Conservation (phyloP, 2,888 invertebrate species). For the Scaptodrosophila latifasciaeformis region DNA sequence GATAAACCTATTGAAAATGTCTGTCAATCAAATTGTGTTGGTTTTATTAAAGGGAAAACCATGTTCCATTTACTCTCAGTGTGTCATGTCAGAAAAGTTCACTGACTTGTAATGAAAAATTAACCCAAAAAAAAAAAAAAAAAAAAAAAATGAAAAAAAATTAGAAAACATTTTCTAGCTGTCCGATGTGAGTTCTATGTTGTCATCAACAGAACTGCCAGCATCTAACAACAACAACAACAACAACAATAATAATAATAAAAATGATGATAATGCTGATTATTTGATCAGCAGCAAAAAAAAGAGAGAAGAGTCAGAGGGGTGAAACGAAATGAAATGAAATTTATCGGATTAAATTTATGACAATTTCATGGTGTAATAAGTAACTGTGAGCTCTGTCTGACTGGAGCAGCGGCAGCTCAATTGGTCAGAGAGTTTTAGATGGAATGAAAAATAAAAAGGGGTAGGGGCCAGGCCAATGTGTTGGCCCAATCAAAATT, state of each 20-base stretch:
- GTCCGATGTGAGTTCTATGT: too few species aligned
- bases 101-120: slow-evolving; percentile 34
- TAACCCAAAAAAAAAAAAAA: slow-evolving; percentile 20
- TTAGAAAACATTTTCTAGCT: slow-evolving; percentile 39
- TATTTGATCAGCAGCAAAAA: slow-evolving; percentile 22
- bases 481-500: slow-evolving; percentile 3
- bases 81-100: slow-evolving; percentile 32
- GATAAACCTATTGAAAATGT: slow-evolving; percentile 29
- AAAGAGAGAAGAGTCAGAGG: background rate
- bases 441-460: background rate
- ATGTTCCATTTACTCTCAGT: slow-evolving; percentile 8
- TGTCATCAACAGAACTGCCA: slow-evolving; percentile 43
- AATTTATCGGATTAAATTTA: slow-evolving; percentile 60
- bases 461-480: background rate
- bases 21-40: slow-evolving; percentile 26
- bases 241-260: slow-evolving; percentile 21
- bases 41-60: too few species aligned
- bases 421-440: slow-evolving; percentile 10
- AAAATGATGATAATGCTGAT: slow-evolving; percentile 34
- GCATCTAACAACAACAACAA: background rate
- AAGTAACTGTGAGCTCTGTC: slow-evolving; percentile 9
- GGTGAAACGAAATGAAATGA: slow-evolving; percentile 39
- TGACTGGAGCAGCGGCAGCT: background rate
- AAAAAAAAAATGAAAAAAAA: slow-evolving; percentile 26
- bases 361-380: slow-evolving; percentile 49